These are phyloP conservation scores for Phorcus lineatus DNA, from an alignment of 2,888 invertebrate genomes.

Conservation along the genomic window DNA sequence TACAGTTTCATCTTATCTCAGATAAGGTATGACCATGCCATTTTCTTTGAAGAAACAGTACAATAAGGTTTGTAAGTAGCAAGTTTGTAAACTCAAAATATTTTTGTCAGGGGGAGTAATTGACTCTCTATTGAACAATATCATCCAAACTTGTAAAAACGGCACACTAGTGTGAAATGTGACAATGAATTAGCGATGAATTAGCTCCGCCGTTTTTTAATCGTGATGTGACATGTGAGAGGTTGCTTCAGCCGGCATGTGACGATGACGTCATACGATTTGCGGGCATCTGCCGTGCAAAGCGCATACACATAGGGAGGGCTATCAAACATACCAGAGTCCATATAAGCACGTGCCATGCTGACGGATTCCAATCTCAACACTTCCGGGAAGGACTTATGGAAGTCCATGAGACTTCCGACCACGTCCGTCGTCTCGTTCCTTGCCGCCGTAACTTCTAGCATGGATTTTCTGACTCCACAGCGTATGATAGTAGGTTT, in stretches of 20 bases:
- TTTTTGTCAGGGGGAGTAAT: too few relatives aligned
- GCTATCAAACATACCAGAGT: constrained; percentile 22
- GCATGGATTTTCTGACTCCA: constrained; percentile 16
- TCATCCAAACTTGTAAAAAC: too few relatives aligned
- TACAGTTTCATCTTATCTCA: too few relatives aligned
- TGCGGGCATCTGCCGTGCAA: neutral
- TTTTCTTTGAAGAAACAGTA: too few relatives aligned
- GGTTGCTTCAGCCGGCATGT: constrained; percentile 32
- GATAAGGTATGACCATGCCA: too few relatives aligned
- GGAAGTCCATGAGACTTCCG: constrained; percentile 29
- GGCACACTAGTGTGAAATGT: too few relatives aligned
- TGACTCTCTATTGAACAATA: too few relatives aligned
- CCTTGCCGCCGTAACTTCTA: constrained; percentile 30
- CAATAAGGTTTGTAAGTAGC: too few relatives aligned
- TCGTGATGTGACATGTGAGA: constrained; percentile 31
- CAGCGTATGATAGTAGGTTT: neutral
- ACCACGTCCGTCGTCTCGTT: constrained; percentile 26
- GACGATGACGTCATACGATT: constrained; percentile 35
- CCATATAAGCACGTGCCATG: constrained; percentile 31
- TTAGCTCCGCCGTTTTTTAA: constrained; percentile 31
- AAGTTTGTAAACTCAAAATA: too few relatives aligned
- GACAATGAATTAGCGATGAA: neutral
- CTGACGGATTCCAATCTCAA: constrained; percentile 29
- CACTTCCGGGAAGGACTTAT: constrained; percentile 33
- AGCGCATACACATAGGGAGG: constrained; percentile 36